A percentile compares a stretch with the other conserved stretches of the same genome.
These are phyloP conservation scores for Scolanthus callimorphus DNA, from an alignment of 92 coral and sea anemone species.

Conservation along the genomic window DNA sequence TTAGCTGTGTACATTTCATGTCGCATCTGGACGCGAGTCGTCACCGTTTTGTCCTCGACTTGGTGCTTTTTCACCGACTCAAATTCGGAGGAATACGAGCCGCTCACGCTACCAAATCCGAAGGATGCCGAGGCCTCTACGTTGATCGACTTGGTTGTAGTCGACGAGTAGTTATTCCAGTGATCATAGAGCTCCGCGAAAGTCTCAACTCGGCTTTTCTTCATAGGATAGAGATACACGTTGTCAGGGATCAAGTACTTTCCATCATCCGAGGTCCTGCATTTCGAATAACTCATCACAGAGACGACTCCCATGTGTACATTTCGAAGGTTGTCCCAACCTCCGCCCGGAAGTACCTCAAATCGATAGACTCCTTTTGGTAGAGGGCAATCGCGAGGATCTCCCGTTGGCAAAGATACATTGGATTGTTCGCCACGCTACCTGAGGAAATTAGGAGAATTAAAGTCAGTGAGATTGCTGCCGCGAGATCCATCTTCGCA, in stretches of 20 bases:
- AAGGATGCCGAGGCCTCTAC: constrained; percentile 50
- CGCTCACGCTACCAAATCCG: constrained; percentile 48
- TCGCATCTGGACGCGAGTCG: constrained; percentile 86
- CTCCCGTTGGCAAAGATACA: constrained; percentile 67
- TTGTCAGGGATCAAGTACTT: constrained; percentile 74
- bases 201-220: constrained; percentile 63
- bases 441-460: no score
- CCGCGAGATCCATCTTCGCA: no score
- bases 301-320: constrained; percentile 75
- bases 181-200: constrained; percentile 69
- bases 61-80: constrained; percentile 78
- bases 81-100: constrained; percentile 65
- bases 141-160: constrained; percentile 67
- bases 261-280: constrained; percentile 79
- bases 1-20: constrained; percentile 57
- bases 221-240: constrained; percentile 56
- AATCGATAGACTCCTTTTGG: constrained; percentile 42
- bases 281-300: constrained; percentile 63
- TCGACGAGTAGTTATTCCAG: constrained; percentile 76
- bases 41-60: constrained; percentile 81
- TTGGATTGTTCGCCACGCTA: no score
- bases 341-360: constrained; percentile 84
- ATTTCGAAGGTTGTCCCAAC: constrained; percentile 88
- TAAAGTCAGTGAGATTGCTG: no score
- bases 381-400: constrained; percentile 58